Percentiles rank a stretch among this genome's conserved stretches.
Conservation (phyloP, 37 sponge, comb jelly and placozoan species). For the Ianthella basta region DNA sequence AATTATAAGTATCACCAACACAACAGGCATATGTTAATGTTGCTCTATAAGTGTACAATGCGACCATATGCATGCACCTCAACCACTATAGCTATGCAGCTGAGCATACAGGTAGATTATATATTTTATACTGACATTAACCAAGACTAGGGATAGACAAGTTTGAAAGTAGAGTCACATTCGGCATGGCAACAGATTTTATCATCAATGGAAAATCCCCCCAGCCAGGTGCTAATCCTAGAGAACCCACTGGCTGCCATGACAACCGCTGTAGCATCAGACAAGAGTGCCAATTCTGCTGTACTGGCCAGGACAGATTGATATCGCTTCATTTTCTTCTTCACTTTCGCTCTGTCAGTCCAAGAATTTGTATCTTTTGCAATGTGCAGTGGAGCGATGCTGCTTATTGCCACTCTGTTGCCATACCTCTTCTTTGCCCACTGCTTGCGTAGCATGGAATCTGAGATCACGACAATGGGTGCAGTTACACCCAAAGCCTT, state of each 20-base stretch:
- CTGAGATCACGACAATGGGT: neutral
- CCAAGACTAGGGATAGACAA: too few relatives aligned
- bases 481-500: neutral
- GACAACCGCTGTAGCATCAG: neutral
- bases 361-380: neutral
- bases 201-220: neutral
- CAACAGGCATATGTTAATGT: too few relatives aligned
- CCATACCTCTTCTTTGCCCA: neutral
- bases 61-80: too few relatives aligned
- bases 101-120: too few relatives aligned
- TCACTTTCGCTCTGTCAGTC: neutral
- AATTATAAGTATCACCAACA: too few relatives aligned
- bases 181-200: too few relatives aligned
- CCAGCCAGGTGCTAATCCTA: neutral
- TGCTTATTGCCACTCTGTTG: neutral
- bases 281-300: conserved; percentile 11
- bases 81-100: too few relatives aligned
- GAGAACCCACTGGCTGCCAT: conserved; percentile 15
- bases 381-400: neutral
- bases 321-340: neutral
- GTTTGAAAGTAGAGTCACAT: too few relatives aligned
- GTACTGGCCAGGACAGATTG: neutral
- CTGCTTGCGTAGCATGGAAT: neutral
- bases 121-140: too few relatives aligned
- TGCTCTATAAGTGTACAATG: too few relatives aligned